Percentiles rank a stretch among this genome's conserved stretches.
Evolutionary conservation across 2,888 invertebrate species (phyloP).

Genomic region (Mamestra brassicae): DNA sequence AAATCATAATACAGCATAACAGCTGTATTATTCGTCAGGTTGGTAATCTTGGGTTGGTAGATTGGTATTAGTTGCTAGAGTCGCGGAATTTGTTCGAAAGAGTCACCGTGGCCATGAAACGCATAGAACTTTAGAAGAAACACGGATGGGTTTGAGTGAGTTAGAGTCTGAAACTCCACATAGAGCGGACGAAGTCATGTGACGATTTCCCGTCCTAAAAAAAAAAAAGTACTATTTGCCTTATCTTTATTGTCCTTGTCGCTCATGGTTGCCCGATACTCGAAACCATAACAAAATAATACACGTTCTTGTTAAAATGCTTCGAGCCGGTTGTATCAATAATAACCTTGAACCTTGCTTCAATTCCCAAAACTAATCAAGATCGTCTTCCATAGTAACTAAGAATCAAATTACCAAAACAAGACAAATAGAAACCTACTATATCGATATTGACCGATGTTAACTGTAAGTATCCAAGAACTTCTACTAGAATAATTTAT

Average conservation of each 20-base stretch:
- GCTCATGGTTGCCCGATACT: background rate
- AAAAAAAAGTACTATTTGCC: too few species aligned
- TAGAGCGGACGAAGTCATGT: too few species aligned
- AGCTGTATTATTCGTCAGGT: too few species aligned
- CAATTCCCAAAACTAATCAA: background rate
- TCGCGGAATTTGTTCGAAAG: too few species aligned
- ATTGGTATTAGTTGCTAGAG: background rate
- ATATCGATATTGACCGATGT: conserved; percentile 37
- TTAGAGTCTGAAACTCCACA: too few species aligned
- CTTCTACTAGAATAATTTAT: conserved; percentile 54
- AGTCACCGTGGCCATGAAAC: too few species aligned
- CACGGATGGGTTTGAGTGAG: too few species aligned
- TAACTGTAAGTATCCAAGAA: conserved; percentile 36
- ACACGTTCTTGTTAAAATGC: background rate
- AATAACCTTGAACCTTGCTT: background rate
- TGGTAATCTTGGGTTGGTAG: too few species aligned
- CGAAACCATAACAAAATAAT: background rate
- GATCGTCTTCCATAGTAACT: background rate
- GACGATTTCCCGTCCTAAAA: too few species aligned
- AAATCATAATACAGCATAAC: too few species aligned
- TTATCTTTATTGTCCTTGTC: background rate
- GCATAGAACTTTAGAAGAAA: too few species aligned
- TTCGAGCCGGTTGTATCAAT: background rate
- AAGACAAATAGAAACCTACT: conserved; percentile 13
- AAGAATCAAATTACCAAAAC: conserved; percentile 20